Evolutionary conservation across 2,797 vertebrate species (phyloP), one percentile per base, ranked within the genome.

Genomic region (Molossus alvarezi): DNA sequence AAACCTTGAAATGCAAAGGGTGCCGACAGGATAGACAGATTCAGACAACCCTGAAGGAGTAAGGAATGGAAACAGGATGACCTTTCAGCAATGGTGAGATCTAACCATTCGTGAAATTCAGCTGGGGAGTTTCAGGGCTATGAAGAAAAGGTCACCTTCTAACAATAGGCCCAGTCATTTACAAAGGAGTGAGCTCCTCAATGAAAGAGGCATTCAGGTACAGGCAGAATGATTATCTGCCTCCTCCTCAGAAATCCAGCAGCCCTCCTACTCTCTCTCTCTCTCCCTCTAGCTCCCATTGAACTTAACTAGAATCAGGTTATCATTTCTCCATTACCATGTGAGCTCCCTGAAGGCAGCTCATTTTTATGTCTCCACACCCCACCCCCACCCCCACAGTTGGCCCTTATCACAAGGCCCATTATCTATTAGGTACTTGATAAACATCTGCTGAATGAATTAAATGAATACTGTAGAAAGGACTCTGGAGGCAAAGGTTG

Each of bases 21-120:
- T n/a, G 77, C 37, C 1, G 0, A 93, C 57, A 96, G 80, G 67
- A 33, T 7, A 51, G 64, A 75, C 33, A 55, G 87, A 85, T 82
- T 94, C 81, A 81, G 77, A 95, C 82, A 96, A 95, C 84, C 75
- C 41, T 73, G 81, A 65, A 88, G 33, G 60, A 64, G 62, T 29
- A 53, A 53, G 18, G n/a, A 65, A 33, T 20, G 76, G 37, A 67
- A 80, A 55, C 64, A 71, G n/a, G 60, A 53, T 7, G 51, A n/a
- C 51, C 73, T 92, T 65, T 53, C 23, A 4, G 10, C 77, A 71
- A 23, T 1, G 27, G 15, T 25, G 13, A 20, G 5, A 69, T 2
- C n/a, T 23, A 53, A 80, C 65, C 33, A 4, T 9, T 37, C 8
- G 9, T 29, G 48, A 21, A 41, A 81, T 41, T 62, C 88, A 82